Conservation (phyloP, 64 coral and sea anemone genomes). For the Orbicella faveolata region DNA sequence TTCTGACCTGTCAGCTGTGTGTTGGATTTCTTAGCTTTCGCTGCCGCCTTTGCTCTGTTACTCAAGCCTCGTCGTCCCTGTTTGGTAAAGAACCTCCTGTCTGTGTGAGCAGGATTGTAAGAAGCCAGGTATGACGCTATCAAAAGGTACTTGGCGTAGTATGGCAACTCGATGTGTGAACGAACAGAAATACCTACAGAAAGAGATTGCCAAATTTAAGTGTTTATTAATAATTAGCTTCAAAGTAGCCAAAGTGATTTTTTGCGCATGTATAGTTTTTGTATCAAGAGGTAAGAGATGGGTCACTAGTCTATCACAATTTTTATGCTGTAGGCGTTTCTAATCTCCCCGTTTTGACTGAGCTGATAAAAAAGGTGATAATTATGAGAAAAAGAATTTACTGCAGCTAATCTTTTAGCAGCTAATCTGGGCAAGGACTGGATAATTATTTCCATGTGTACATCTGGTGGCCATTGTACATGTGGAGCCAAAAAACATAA, state of each 20-base stretch:
- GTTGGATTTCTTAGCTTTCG: conserved; percentile 63
- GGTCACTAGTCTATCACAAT: too few species aligned
- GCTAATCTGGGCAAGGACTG: too few species aligned
- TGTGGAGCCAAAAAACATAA: too few species aligned
- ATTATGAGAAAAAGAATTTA: too few species aligned
- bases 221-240: not conserved
- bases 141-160: conserved; percentile 93
- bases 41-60: conserved; percentile 71
- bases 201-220: not conserved
- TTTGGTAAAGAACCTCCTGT: conserved; percentile 92
- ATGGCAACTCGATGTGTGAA: conserved; percentile 93
- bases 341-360: too few species aligned
- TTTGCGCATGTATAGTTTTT: too few species aligned
- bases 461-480: too few species aligned
- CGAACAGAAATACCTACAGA: conserved; percentile 59
- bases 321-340: too few species aligned
- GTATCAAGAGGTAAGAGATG: too few species aligned
- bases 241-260: not conserved
- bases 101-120: conserved; percentile 89
- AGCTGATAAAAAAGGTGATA: too few species aligned
- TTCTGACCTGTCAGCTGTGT: conserved; percentile 82
- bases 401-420: too few species aligned
- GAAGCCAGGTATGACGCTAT: conserved; percentile 92
- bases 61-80: conserved; percentile 60
- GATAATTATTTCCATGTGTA: too few species aligned